A percentile compares a stretch with the other conserved stretches of the same genome.
These are phyloP conservation scores for Nasonia giraulti DNA, from an alignment of 1,140 invertebrate species.

Conservation along the genomic window DNA sequence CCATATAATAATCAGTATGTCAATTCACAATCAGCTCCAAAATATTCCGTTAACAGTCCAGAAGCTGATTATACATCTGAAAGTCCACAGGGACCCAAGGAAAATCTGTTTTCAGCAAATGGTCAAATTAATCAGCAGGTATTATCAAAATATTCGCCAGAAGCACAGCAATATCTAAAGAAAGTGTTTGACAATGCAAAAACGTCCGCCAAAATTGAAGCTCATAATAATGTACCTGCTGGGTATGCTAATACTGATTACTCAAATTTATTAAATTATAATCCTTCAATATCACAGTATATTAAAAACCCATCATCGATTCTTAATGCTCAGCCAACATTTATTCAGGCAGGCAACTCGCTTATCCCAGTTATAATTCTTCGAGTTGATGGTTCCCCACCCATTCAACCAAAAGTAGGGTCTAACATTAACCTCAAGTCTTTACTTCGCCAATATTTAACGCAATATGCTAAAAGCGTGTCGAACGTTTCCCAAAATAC, in stretches of 20 bases:
- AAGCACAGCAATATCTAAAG: slow-evolving; percentile 58
- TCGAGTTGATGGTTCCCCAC: slow-evolving; percentile 68
- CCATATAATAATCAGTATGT: background rate
- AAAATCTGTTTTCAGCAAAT: slow-evolving; percentile 51
- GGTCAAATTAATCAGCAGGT: slow-evolving; percentile 52
- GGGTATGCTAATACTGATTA: slow-evolving; percentile 56
- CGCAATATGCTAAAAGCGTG: slow-evolving; percentile 66
- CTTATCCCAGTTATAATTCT: slow-evolving; percentile 72
- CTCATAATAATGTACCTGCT: background rate
- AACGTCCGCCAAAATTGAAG: slow-evolving; percentile 8
- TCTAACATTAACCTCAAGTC: slow-evolving; percentile 70
- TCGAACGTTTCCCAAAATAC: slow-evolving; percentile 59
- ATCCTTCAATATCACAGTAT: slow-evolving; percentile 72
- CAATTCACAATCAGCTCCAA: slow-evolving; percentile 47
- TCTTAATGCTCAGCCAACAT: slow-evolving; percentile 70
- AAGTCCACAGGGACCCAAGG: slow-evolving; percentile 20
- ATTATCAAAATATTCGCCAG: slow-evolving; percentile 55
- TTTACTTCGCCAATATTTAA: slow-evolving; percentile 68
- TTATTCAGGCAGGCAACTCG: slow-evolving; percentile 70
- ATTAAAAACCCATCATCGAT: slow-evolving; percentile 71
- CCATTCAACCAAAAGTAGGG: slow-evolving; percentile 53
- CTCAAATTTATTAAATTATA: slow-evolving; percentile 67
- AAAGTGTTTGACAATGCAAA: slow-evolving; percentile 55
- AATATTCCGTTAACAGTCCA: slow-evolving; percentile 63
- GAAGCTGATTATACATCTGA: slow-evolving; percentile 67